Evolutionary conservation across 1,140 invertebrate genomes (phyloP).

Genomic region (Musca domestica): DNA sequence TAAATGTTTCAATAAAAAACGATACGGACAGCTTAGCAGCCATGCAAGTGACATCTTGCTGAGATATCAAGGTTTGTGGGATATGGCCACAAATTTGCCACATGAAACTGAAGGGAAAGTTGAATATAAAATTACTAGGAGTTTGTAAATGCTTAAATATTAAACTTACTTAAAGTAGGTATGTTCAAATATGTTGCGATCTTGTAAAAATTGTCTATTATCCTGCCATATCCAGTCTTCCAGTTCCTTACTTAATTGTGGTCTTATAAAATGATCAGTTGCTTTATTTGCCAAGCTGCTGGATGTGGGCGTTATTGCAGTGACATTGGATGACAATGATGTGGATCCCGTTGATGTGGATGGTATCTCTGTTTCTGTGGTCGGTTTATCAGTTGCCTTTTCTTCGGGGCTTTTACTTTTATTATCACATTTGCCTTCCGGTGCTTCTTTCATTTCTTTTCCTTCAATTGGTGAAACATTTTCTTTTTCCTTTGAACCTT

Average conservation of each 20-base stretch:
- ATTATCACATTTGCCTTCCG: constrained; percentile 3
- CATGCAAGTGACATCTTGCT: constrained; percentile 78
- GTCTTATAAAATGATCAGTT: constrained; percentile 15
- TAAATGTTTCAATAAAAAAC: constrained; percentile 94
- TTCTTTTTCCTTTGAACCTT: constrained; percentile 1
- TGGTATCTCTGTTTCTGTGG: neutral
- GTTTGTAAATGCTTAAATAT: neutral
- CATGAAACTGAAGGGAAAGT: constrained; percentile 76
- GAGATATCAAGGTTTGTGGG: constrained; percentile 79
- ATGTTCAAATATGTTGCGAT: constrained; percentile 94
- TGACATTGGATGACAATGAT: constrained; percentile 35
- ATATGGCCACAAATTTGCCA: constrained; percentile 93
- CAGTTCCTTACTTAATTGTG: constrained; percentile 69
- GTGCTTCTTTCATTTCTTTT: neutral
- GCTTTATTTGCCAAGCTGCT: neutral
- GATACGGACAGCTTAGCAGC: constrained; percentile 86
- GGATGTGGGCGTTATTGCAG: constrained; percentile 27
- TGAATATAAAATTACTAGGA: no score
- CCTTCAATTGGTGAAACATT: neutral
- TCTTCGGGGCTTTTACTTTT: constrained; percentile 4
- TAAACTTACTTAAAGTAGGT: constrained; percentile 83
- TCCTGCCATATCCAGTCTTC: constrained; percentile 94
- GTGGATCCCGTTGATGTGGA: constrained; percentile 2
- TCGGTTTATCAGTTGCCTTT: neutral
- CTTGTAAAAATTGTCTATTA: constrained; percentile 91